phyloP scores from a whole-genome alignment of 2,113 vertebrate genomes.

The Melanostigma gelatinosum region DNA sequence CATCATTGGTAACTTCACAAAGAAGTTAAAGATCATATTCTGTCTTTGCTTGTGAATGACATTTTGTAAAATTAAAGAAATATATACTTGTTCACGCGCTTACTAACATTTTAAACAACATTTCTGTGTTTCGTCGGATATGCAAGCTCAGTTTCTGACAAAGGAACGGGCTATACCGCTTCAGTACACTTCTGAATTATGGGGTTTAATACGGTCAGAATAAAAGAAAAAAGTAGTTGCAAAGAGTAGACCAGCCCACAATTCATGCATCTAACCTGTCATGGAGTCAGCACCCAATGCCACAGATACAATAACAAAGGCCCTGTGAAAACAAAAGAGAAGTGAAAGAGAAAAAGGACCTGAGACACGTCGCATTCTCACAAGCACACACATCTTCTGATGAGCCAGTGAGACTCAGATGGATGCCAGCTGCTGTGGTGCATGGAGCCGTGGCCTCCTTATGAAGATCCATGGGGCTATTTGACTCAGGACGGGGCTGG shows the following conservation, averaged over 20 bases:
- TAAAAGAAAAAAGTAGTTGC: background rate
- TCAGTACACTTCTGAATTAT: background rate
- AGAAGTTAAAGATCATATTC: background rate
- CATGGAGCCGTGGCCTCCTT: conserved; percentile 39
- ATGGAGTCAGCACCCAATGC: background rate
- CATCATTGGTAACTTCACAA: background rate
- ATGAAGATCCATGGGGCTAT: conserved; percentile 64
- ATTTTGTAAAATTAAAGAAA: background rate
- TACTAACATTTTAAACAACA: background rate
- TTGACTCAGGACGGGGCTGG: conserved; percentile 38
- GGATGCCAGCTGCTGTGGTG: conserved; percentile 45
- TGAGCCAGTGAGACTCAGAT: conserved; percentile 42
- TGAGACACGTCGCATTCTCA: conserved; percentile 3
- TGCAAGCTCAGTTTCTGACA: background rate
- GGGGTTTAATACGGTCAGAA: background rate
- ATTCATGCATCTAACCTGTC: background rate
- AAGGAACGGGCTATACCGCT: background rate
- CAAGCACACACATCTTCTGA: conserved; percentile 4
- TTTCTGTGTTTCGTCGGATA: background rate
- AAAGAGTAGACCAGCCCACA: background rate
- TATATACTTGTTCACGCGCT: background rate
- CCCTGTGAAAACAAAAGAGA: background rate
- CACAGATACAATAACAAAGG: background rate
- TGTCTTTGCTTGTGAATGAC: background rate
- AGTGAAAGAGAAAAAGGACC: conserved; percentile 1